Conservation (phyloP, 1,140 invertebrate species). For the Caenorhabditis remanei region DNA sequence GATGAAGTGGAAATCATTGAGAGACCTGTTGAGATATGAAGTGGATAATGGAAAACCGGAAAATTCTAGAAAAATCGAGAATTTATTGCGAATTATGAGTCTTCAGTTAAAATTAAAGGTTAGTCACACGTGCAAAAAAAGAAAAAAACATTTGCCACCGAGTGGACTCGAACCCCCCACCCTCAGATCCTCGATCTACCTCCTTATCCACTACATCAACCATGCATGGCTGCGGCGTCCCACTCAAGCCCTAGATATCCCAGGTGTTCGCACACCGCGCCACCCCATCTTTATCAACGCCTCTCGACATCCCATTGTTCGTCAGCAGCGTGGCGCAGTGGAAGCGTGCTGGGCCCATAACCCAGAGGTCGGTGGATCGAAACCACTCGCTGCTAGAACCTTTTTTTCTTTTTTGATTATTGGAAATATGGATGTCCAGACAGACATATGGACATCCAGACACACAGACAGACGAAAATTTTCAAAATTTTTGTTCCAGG, state of each 20-base stretch:
- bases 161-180: background rate
- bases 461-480: background rate
- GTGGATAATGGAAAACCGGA: background rate
- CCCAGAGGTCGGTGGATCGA: conserved; percentile 96
- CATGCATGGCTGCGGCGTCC: too few relatives aligned
- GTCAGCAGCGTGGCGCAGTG: conserved; percentile 73
- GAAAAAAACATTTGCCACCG: background rate
- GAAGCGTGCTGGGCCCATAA: conserved; percentile 98
- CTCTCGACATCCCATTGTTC: background rate
- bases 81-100: conserved; percentile 15
- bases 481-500: background rate
- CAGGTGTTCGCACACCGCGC: too few relatives aligned
- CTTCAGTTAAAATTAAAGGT: conserved; percentile 8
- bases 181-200: background rate
- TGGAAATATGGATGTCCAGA: background rate
- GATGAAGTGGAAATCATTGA: background rate
- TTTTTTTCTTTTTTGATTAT: background rate
- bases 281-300: background rate
- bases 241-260: too few relatives aligned
- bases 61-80: conserved; percentile 4
- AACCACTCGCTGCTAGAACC: conserved; percentile 89
- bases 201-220: background rate
- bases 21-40: conserved; percentile 15
- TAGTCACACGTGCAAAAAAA: background rate
- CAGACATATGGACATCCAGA: too few relatives aligned